Evolutionary conservation across 2,888 invertebrate genomes (phyloP).

Genomic region (Diloba caeruleocephala): DNA sequence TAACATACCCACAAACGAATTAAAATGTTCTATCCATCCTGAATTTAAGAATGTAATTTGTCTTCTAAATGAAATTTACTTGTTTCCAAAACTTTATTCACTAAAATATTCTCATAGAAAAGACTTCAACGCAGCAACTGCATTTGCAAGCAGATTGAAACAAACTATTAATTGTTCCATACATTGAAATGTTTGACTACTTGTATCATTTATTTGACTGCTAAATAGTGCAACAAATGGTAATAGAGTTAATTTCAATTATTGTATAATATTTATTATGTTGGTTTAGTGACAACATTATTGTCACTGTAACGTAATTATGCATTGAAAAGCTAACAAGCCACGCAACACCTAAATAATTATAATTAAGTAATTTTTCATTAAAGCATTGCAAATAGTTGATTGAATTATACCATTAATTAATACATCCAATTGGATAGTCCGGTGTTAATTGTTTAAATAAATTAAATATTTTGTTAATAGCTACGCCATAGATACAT

Average conservation of each 20-base stretch:
- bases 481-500: no score
- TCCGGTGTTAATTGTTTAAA: neutral
- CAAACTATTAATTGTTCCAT: conserved; percentile 6
- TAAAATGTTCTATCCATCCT: conserved; percentile 3
- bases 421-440: conserved; percentile 5
- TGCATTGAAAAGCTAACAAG: conserved; percentile 23
- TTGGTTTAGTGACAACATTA: conserved; percentile 25
- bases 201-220: conserved; percentile 25
- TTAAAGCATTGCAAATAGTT: conserved; percentile 11
- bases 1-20: conserved; percentile 32
- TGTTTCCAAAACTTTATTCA: conserved; percentile 3
- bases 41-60: neutral
- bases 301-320: conserved; percentile 30
- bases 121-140: conserved; percentile 64
- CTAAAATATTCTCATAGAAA: conserved; percentile 50
- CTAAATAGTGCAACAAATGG: conserved; percentile 27
- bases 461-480: neutral
- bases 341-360: conserved; percentile 18
- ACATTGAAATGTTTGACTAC: conserved; percentile 8
- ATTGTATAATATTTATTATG: conserved; percentile 39
- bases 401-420: conserved; percentile 11
- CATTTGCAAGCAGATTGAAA: neutral
- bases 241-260: conserved; percentile 29
- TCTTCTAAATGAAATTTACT: neutral
- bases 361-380: no score